Percentiles rank a stretch among this genome's conserved stretches.
Conservation (phyloP, 2,113 vertebrate species). For the Toxotes jaculatrix region DNA sequence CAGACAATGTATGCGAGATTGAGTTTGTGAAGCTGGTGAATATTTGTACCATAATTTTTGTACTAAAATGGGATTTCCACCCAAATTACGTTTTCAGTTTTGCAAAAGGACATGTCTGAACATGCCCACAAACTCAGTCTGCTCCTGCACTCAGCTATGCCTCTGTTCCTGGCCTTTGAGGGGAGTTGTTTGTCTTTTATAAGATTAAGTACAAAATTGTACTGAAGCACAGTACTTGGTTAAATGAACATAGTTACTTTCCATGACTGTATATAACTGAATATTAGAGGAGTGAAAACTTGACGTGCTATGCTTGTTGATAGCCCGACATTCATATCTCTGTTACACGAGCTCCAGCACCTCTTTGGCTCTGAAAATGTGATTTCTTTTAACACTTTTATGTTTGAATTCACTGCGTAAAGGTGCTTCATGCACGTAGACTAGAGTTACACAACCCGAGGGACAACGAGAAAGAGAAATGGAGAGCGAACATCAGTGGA, state of each 20-base stretch:
- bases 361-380: conserved; percentile 51
- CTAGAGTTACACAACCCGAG: conserved; percentile 31
- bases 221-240: background rate
- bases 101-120: conserved; percentile 48
- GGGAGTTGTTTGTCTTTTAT: background rate
- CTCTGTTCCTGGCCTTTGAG: conserved; percentile 18
- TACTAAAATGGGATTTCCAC: conserved; percentile 22
- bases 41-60: background rate
- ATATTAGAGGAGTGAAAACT: background rate
- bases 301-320: background rate
- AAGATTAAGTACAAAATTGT: background rate
- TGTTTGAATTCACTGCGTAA: conserved; percentile 20
- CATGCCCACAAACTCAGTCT: conserved; percentile 32
- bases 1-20: background rate
- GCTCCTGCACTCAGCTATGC: background rate
- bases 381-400: conserved; percentile 49
- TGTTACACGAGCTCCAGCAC: conserved; percentile 5
- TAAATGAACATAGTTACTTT: background rate
- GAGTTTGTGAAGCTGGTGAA: background rate
- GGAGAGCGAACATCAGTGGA: conserved; percentile 32
- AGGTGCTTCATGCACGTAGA: conserved; percentile 56
- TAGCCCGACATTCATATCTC: background rate
- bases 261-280: background rate
- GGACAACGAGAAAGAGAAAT: conserved; percentile 43
- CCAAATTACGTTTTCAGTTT: conserved; percentile 35